phyloP scores from a whole-genome alignment of 2,797 vertebrate genomes.

The Dicrostonyx torquatus region DNA sequence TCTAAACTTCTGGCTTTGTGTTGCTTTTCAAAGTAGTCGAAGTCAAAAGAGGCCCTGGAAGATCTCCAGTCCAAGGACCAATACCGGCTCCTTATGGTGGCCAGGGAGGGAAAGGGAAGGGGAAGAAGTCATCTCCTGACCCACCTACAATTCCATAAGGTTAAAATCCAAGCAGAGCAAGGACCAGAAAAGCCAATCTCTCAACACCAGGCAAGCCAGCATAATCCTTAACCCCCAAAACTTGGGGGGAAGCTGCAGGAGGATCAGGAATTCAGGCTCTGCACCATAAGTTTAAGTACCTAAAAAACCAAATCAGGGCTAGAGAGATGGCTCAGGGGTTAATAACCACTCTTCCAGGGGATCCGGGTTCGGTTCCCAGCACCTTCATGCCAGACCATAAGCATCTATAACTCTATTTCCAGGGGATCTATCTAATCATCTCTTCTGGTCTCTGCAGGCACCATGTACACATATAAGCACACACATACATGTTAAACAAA shows the following conservation, averaged over 20 bases:
- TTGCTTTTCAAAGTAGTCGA: constrained; percentile 33
- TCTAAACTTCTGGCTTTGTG: constrained; percentile 22
- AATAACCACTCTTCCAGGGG: not conserved
- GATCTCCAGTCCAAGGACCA: not conserved
- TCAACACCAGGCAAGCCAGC: not conserved
- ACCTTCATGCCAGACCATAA: not conserved
- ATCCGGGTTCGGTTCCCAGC: not conserved
- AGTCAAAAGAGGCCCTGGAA: not conserved
- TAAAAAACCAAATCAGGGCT: not conserved
- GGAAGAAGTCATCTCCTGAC: not conserved
- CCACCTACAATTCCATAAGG: not conserved
- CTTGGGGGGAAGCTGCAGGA: not conserved
- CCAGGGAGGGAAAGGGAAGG: not conserved
- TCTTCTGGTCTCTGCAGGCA: not conserved
- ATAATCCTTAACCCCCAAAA: not conserved
- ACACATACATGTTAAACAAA: not conserved
- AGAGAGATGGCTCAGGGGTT: not conserved
- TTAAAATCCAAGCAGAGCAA: not conserved
- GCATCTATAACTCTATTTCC: not conserved
- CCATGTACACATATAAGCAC: not conserved
- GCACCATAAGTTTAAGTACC: not conserved
- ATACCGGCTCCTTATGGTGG: not conserved
- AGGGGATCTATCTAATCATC: not conserved
- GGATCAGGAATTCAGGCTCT: not conserved
- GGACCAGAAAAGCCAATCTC: not conserved